phyloP scores from a whole-genome alignment of 1,140 invertebrate genomes.

The Atopsyche davidsoni region DNA sequence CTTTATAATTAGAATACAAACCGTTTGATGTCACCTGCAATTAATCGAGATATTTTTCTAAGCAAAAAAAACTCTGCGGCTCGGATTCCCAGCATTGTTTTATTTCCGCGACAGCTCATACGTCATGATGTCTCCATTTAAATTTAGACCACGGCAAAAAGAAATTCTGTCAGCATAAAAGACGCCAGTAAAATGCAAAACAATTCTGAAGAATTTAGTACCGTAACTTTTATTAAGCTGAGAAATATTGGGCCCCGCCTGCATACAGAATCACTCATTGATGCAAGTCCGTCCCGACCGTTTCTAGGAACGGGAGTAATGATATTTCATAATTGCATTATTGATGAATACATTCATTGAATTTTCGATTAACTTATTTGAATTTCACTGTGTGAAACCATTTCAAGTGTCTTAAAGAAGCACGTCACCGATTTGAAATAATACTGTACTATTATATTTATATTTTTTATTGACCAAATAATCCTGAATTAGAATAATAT shows the following conservation, averaged over 20 bases:
- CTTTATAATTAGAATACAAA: constrained; percentile 8
- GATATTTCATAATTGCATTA: too few relatives aligned
- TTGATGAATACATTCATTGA: too few relatives aligned
- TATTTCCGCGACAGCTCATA: constrained; percentile 14
- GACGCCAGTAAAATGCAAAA: constrained; percentile 26
- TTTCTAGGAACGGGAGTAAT: too few relatives aligned
- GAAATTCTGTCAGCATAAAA: constrained; percentile 24
- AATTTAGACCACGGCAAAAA: constrained; percentile 25
- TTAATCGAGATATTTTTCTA: constrained; percentile 10
- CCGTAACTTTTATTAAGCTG: constrained; percentile 20
- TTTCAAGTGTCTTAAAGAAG: too few relatives aligned
- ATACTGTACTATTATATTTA: too few relatives aligned
- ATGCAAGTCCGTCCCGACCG: too few relatives aligned
- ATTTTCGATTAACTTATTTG: too few relatives aligned
- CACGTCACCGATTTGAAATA: too few relatives aligned
- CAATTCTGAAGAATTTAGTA: constrained; percentile 26
- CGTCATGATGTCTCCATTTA: constrained; percentile 23
- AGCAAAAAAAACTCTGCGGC: constrained; percentile 3
- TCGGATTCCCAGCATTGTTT: constrained; percentile 6
- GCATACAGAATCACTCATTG: constrained; percentile 12
- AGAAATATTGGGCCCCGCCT: constrained; percentile 15
- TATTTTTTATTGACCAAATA: too few relatives aligned
- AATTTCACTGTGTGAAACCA: too few relatives aligned
- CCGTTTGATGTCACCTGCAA: constrained; percentile 3
- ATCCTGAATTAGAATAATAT: too few relatives aligned